Evolutionary conservation across 2,888 invertebrate genomes (phyloP).

Genomic region (Rhaphigaster nebulosa): DNA sequence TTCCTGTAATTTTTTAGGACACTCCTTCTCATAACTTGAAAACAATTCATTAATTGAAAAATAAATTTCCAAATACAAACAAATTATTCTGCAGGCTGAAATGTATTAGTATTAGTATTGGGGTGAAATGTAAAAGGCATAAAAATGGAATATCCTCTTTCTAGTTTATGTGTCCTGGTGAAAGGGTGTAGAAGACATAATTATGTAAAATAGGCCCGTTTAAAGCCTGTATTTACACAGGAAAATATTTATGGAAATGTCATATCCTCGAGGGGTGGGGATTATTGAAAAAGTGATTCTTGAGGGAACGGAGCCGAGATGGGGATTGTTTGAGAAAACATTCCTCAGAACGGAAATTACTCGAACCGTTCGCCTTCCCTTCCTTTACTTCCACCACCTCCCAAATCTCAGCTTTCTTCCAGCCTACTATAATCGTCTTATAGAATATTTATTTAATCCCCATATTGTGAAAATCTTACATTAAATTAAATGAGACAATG

Average conservation of each 20-base stretch:
- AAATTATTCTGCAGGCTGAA: no score
- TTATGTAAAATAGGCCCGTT: constrained; percentile 35
- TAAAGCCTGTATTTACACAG: constrained; percentile 22
- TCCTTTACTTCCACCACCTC: constrained; percentile 6
- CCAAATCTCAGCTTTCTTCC: constrained; percentile 18
- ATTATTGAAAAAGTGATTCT: constrained; percentile 49
- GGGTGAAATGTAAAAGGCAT: background rate
- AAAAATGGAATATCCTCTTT: background rate
- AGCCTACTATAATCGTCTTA: background rate
- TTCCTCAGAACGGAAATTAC: constrained; percentile 48
- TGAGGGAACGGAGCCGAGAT: background rate
- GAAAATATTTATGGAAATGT: constrained; percentile 46
- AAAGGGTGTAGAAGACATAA: background rate
- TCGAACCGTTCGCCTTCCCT: background rate
- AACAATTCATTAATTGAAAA: no score
- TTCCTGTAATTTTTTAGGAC: no score
- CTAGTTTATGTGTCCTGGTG: background rate
- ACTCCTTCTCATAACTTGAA: no score
- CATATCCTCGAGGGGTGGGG: background rate
- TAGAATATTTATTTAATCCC: background rate
- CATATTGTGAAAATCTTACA: background rate
- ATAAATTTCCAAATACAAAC: no score
- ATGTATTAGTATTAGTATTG: no score
- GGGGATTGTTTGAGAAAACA: constrained; percentile 50
- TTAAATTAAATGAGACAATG: background rate